phyloP scores from a whole-genome alignment of 2,797 vertebrate species.

The Xenops minutus region DNA sequence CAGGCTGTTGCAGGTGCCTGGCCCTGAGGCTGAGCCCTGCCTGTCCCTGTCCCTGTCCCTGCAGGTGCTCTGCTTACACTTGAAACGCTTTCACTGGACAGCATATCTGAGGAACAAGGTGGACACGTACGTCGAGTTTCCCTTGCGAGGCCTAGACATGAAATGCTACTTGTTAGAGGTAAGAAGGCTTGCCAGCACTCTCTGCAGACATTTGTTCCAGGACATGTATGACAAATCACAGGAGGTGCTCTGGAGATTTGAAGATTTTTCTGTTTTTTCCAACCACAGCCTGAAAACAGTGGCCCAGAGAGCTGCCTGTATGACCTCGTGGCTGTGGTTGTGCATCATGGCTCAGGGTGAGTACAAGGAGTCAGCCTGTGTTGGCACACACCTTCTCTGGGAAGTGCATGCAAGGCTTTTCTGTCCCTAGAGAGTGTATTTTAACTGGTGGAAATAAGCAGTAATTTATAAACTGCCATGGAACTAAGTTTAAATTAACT shows the following conservation, averaged over 20 bases:
- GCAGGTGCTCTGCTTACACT: slow-evolving; percentile 96
- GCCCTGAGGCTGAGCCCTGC: not conserved
- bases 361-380: slow-evolving; percentile 19
- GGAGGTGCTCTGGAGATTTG: not conserved
- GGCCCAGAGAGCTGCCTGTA: slow-evolving; percentile 90
- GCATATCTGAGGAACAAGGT: slow-evolving; percentile 98
- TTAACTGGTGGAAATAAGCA: not conserved
- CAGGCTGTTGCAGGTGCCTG: not conserved
- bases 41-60: not conserved
- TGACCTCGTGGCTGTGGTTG: slow-evolving; percentile 93
- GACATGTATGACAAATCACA: not conserved
- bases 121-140: slow-evolving; percentile 96
- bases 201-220: not conserved
- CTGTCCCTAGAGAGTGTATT: not conserved
- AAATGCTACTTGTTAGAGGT: slow-evolving; percentile 95
- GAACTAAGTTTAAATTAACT: not conserved
- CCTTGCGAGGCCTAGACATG: slow-evolving; percentile 92
- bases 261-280: not conserved
- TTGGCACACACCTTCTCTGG: not conserved
- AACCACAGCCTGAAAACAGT: slow-evolving; percentile 87
- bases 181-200: not conserved
- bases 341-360: slow-evolving; percentile 99
- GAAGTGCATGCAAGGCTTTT: not conserved
- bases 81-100: slow-evolving; percentile 98
- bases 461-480: not conserved